These are phyloP conservation scores for Gymnoscelis rufifasciata DNA, from an alignment of 2,888 invertebrate genomes.

Conservation along the genomic window DNA sequence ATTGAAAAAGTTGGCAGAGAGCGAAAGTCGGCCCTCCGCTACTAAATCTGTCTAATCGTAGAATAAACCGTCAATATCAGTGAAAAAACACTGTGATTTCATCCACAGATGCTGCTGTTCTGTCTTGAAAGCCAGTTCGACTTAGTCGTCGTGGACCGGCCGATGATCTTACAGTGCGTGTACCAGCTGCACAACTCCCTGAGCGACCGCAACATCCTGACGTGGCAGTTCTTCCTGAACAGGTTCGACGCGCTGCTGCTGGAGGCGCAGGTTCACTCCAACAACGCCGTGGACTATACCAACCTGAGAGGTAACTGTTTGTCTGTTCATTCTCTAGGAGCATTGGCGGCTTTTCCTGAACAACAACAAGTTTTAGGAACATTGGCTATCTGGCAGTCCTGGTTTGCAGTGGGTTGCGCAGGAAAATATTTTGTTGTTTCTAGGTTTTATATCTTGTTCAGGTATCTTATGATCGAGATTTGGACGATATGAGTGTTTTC, in stretches of 20 bases:
- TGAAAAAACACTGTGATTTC: background rate
- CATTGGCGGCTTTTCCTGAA: too few relatives aligned
- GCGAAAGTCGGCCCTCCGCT: too few relatives aligned
- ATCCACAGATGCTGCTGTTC: conserved; percentile 86
- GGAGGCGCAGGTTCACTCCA: conserved; percentile 95
- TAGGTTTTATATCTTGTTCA: too few relatives aligned
- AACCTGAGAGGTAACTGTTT: conserved; percentile 9
- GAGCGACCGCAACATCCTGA: conserved; percentile 91
- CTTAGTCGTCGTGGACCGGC: conserved; percentile 96
- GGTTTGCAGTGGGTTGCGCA: too few relatives aligned
- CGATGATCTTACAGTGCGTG: conserved; percentile 96
- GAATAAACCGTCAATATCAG: too few relatives aligned
- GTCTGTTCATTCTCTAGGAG: background rate
- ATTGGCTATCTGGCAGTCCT: too few relatives aligned
- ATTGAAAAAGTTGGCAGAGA: too few relatives aligned
- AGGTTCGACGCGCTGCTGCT: conserved; percentile 95
- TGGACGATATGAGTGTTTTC: too few relatives aligned
- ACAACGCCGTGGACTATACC: conserved; percentile 90
- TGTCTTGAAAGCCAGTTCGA: conserved; percentile 99
- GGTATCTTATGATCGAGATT: too few relatives aligned
- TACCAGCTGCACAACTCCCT: conserved; percentile 96
- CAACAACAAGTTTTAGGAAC: too few relatives aligned
- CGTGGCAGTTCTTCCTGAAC: conserved; percentile 98
- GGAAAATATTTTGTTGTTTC: too few relatives aligned
- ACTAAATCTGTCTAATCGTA: too few relatives aligned